A percentile compares a stretch with the other conserved stretches of the same genome.
Conservation (phyloP, 2,797 vertebrate species). For the Takifugu ocellatus region DNA sequence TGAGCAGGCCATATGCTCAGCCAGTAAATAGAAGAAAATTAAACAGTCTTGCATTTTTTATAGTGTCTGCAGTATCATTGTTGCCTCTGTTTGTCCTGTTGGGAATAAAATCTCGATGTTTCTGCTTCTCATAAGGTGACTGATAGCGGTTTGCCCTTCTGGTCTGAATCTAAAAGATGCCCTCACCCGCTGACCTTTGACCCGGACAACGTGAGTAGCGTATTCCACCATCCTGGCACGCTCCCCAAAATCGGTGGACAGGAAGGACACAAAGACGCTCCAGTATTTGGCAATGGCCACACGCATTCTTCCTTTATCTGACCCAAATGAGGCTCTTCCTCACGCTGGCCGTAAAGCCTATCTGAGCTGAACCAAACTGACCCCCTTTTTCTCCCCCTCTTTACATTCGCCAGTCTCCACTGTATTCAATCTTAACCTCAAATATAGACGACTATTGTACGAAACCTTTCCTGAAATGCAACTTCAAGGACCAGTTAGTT, state of each 20-base stretch:
- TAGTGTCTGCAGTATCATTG: no score
- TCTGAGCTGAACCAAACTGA: conserved; percentile 20
- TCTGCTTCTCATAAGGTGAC: conserved; percentile 70
- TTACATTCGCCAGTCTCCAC: neutral
- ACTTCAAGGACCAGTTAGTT: no score
- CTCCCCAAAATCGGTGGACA: conserved; percentile 12
- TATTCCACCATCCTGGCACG: conserved; percentile 16
- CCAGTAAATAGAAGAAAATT: neutral
- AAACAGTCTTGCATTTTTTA: neutral
- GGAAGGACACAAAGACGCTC: conserved; percentile 24
- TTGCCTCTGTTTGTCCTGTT: neutral
- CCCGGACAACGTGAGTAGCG: conserved; percentile 77
- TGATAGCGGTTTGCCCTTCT: conserved; percentile 79
- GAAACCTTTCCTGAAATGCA: no score
- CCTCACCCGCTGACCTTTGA: conserved; percentile 84
- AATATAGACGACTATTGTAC: no score
- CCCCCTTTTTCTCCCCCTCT: neutral
- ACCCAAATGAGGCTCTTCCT: conserved; percentile 43
- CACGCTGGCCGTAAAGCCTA: conserved; percentile 36
- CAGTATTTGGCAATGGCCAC: conserved; percentile 10
- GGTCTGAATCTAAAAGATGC: conserved; percentile 81
- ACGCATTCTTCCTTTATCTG: conserved; percentile 57
- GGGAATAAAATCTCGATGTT: conserved; percentile 9
- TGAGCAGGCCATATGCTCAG: conserved; percentile 7
- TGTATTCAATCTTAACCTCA: neutral